Percentiles rank a stretch among this genome's conserved stretches.
Evolutionary conservation across 2,113 vertebrate genomes (phyloP).

Genomic region (Crotalus viridis): DNA sequence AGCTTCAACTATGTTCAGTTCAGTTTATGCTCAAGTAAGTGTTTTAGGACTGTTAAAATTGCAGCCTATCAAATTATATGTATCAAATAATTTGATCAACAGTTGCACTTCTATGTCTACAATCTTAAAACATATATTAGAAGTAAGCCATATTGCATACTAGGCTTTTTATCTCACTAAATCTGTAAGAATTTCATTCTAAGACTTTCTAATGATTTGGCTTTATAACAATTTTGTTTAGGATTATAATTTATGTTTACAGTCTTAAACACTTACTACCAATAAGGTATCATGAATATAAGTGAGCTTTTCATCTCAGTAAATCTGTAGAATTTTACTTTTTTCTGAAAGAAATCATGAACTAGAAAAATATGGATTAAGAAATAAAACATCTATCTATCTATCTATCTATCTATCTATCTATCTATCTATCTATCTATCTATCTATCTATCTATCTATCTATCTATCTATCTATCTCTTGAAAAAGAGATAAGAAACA

Average conservation of each 20-base stretch:
- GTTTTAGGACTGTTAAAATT: neutral
- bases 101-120: neutral
- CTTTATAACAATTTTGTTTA: neutral
- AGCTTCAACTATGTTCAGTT: neutral
- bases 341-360: neutral
- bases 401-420: neutral
- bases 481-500: neutral
- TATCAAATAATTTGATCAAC: neutral
- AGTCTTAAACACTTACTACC: neutral
- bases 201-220: neutral
- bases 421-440: neutral
- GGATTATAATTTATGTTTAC: neutral
- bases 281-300: neutral
- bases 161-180: neutral
- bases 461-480: neutral
- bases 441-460: too few relatives aligned
- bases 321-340: neutral
- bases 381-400: neutral
- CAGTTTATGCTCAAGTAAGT: neutral
- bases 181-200: neutral
- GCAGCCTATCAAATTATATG: neutral
- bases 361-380: neutral
- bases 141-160: neutral
- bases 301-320: neutral
- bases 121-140: neutral